phyloP scores from a whole-genome alignment of 2,113 vertebrate genomes.

The Canis aureus region DNA sequence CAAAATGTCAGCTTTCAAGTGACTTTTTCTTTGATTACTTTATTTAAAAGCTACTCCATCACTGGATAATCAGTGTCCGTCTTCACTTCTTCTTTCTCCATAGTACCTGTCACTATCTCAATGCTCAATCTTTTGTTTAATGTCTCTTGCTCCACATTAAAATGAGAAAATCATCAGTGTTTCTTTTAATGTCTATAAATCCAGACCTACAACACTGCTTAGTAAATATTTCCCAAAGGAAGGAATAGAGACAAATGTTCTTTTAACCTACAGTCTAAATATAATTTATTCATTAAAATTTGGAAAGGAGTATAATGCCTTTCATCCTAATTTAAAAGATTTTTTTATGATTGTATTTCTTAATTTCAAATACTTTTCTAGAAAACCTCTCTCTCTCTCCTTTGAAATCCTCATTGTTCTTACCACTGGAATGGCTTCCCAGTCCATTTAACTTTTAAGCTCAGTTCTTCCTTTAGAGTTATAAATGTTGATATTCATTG shows the following conservation, averaged over 20 bases:
- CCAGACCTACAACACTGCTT: not conserved
- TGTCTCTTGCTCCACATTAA: not conserved
- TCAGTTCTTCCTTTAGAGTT: not conserved
- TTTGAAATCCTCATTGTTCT: not conserved
- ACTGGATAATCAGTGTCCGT: not conserved
- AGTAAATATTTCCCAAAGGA: not conserved
- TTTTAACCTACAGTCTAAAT: not conserved
- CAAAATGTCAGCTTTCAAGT: not conserved
- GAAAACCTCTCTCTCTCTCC: not conserved
- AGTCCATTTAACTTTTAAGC: not conserved
- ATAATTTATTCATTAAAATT: not conserved
- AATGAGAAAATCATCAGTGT: not conserved
- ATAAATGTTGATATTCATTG: not conserved
- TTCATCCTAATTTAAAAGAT: not conserved
- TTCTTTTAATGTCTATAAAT: not conserved
- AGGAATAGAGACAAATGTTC: not conserved
- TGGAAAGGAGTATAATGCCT: not conserved
- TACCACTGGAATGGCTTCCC: not conserved
- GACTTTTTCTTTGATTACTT: not conserved
- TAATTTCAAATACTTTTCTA: not conserved
- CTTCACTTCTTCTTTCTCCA: not conserved
- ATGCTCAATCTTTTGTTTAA: not conserved
- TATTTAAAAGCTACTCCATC: not conserved
- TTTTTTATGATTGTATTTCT: not conserved
- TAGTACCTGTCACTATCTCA: not conserved